These are phyloP conservation scores for Propithecus perrieri DNA, from an alignment of 2,797 vertebrate species.

Conservation along the genomic window DNA sequence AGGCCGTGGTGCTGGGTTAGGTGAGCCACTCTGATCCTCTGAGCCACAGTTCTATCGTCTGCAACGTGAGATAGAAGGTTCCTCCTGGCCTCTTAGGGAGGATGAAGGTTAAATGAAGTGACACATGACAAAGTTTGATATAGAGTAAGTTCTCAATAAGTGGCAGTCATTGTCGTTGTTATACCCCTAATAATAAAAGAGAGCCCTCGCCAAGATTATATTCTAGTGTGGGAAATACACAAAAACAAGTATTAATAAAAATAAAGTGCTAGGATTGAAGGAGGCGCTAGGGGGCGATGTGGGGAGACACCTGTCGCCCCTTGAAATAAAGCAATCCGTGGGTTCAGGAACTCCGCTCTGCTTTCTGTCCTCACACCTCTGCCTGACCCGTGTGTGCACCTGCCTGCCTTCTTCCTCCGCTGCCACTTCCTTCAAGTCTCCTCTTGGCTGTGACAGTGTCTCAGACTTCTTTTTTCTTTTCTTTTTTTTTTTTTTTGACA, in stretches of 20 bases:
- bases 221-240: not conserved
- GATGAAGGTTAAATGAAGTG: too few species aligned
- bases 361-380: not conserved
- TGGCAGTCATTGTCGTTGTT: too few species aligned
- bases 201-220: too few species aligned
- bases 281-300: not conserved
- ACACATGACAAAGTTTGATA: too few species aligned
- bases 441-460: not conserved
- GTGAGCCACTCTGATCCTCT: not conserved
- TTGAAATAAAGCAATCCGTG: not conserved
- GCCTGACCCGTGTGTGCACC: too few species aligned
- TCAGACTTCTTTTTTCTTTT: not conserved
- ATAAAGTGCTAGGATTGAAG: not conserved
- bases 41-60: not conserved
- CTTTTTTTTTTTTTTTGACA: not conserved
- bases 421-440: not conserved
- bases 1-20: not conserved
- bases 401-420: not conserved
- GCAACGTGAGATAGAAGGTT: too few species aligned
- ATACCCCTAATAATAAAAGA: too few species aligned
- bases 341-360: not conserved
- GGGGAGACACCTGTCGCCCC: not conserved
- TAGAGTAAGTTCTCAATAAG: too few species aligned
- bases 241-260: not conserved
- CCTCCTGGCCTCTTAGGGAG: too few species aligned